Percentiles rank a stretch among this genome's conserved stretches.
phyloP scores from a whole-genome alignment of 1,140 invertebrate genomes.

The Odontomachus brunneus region DNA sequence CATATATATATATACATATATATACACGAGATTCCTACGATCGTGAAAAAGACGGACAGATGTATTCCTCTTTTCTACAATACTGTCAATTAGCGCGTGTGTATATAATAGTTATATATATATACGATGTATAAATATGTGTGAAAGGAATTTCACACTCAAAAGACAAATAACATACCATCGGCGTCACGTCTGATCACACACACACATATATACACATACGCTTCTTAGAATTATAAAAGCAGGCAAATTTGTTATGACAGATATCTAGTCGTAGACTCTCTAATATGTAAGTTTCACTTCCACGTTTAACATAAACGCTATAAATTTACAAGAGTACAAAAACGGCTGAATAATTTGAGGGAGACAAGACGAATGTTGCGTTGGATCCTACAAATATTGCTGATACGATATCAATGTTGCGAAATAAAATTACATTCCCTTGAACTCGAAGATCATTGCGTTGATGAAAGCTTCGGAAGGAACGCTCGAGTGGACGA shows the following conservation, averaged over 20 bases:
- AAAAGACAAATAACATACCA: background rate
- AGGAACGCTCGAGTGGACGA: background rate
- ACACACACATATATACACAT: too few species aligned
- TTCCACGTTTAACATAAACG: background rate
- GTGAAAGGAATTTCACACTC: background rate
- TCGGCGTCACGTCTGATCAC: conserved; percentile 1
- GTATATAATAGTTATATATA: background rate
- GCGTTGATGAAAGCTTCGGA: background rate
- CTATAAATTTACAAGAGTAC: conserved; percentile 38
- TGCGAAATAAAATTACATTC: conserved; percentile 44
- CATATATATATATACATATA: too few species aligned
- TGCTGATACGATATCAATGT: conserved; percentile 30
- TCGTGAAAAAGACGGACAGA: background rate
- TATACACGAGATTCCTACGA: background rate
- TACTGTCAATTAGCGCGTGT: conserved; percentile 25
- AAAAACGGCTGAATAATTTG: conserved; percentile 27
- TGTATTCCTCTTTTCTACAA: background rate
- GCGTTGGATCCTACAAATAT: conserved; percentile 14
- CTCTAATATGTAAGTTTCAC: conserved; percentile 37
- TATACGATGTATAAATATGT: conserved; percentile 20
- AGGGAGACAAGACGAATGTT: background rate
- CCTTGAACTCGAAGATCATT: conserved; percentile 27
- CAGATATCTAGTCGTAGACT: conserved; percentile 12
- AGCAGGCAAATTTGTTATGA: background rate
- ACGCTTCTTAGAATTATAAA: conserved; percentile 30